Percentiles rank a stretch among this genome's conserved stretches.
phyloP scores from a whole-genome alignment of 2,113 vertebrate genomes.

The Nothocercus julius region DNA sequence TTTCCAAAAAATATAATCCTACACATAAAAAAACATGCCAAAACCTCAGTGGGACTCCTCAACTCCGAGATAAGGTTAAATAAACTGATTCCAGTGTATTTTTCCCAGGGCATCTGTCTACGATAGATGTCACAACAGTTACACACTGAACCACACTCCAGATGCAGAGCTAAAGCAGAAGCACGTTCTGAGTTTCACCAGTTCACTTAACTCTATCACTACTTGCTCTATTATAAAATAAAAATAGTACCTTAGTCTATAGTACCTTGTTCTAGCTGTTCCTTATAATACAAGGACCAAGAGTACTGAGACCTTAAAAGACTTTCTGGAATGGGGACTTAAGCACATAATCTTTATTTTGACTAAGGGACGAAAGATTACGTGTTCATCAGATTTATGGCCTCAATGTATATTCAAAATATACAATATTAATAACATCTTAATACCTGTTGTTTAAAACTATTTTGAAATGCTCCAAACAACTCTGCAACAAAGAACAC shows the following conservation, averaged over 20 bases:
- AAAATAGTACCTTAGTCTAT: neutral
- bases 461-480: neutral
- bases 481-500: neutral
- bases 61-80: neutral
- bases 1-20: neutral
- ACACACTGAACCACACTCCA: neutral
- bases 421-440: no score
- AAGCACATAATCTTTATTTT: neutral
- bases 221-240: neutral
- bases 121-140: neutral
- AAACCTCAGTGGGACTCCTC: neutral
- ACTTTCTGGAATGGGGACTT: neutral
- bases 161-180: neutral
- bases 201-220: neutral
- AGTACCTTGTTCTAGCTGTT: neutral
- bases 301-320: neutral
- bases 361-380: neutral
- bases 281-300: neutral
- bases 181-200: neutral
- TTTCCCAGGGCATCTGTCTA: neutral
- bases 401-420: neutral
- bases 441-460: neutral
- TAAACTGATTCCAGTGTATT: neutral
- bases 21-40: neutral
- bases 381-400: neutral